These are phyloP conservation scores for Melanotaenia parkinsoni DNA, from an alignment of 2,797 vertebrate genomes.

Conservation along the genomic window DNA sequence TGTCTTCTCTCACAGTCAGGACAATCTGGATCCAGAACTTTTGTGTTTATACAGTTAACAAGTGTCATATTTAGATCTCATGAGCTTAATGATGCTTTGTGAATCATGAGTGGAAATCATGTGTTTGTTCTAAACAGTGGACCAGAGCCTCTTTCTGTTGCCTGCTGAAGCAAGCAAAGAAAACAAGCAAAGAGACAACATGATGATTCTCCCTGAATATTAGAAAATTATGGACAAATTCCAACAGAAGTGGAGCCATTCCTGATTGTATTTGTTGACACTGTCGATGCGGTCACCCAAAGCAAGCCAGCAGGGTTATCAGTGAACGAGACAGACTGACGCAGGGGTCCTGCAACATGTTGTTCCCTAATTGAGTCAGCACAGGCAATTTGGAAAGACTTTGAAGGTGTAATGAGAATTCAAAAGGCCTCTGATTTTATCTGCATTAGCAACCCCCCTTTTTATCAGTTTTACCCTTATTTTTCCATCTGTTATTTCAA, in stretches of 20 bases:
- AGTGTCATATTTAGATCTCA: constrained; percentile 11
- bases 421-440: constrained; percentile 65
- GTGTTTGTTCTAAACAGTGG: constrained; percentile 5
- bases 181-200: neutral
- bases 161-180: neutral
- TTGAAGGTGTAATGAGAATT: constrained; percentile 70
- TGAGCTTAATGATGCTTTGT: constrained; percentile 24
- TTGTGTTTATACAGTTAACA: neutral
- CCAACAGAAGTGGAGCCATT: constrained; percentile 58
- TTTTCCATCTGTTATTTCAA: constrained; percentile 57
- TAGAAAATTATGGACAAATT: constrained; percentile 18
- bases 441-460: constrained; percentile 27
- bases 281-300: constrained; percentile 65
- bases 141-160: constrained; percentile 2
- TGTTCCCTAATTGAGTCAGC: constrained; percentile 67
- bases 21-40: neutral
- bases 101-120: constrained; percentile 23
- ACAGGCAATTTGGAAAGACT: constrained; percentile 47
- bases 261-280: constrained; percentile 75
- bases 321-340: constrained; percentile 78
- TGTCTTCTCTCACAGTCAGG: neutral
- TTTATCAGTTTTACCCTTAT: constrained; percentile 53
- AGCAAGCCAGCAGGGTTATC: constrained; percentile 80
- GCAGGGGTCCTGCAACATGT: constrained; percentile 53
- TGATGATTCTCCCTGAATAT: neutral